phyloP scores from a whole-genome alignment of 2,113 vertebrate species.

The Notechis scutatus region DNA sequence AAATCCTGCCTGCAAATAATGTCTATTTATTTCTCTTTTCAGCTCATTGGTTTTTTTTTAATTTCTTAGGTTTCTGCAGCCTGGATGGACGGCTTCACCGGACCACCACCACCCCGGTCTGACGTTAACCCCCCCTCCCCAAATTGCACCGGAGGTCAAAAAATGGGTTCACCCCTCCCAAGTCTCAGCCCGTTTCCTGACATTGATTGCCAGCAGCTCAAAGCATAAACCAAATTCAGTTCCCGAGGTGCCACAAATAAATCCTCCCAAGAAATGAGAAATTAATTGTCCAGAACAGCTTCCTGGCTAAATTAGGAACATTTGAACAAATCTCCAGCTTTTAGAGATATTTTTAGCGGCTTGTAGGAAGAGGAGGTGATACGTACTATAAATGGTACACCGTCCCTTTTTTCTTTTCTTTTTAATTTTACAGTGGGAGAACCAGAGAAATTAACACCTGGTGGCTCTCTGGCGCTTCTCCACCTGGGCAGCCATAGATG shows the following conservation, averaged over 20 bases:
- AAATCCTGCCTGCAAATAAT: neutral
- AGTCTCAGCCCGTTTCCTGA: neutral
- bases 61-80: neutral
- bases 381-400: neutral
- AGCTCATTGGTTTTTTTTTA: too few relatives aligned
- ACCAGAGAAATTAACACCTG: neutral
- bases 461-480: neutral
- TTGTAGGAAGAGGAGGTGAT: neutral
- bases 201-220: neutral
- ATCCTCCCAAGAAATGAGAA: slow-evolving; percentile 2
- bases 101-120: neutral
- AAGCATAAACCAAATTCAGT: neutral
- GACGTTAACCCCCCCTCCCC: neutral
- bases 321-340: neutral
- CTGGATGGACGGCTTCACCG: neutral
- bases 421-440: neutral
- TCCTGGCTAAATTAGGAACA: neutral
- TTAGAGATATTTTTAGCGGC: neutral
- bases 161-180: neutral
- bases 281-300: neutral
- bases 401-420: neutral
- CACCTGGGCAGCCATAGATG: too few relatives aligned
- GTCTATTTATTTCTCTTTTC: neutral
- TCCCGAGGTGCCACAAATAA: neutral
- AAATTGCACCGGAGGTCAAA: neutral